Evolutionary conservation across 2,888 invertebrate genomes (phyloP).

Genomic region (Ornithoptera alexandrae): DNA sequence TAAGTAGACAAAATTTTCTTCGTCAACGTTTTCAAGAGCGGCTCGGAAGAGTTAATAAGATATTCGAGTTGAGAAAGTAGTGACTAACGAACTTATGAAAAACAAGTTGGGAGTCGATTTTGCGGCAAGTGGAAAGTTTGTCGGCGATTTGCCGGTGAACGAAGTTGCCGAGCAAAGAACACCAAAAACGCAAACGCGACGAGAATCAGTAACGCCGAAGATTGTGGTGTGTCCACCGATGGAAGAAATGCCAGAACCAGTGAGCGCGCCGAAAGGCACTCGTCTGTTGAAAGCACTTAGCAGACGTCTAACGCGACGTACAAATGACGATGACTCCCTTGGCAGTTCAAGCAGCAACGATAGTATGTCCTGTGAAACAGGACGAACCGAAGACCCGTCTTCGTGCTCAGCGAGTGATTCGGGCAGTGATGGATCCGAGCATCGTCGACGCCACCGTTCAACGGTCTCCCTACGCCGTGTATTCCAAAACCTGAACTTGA

Average conservation of each 20-base stretch:
- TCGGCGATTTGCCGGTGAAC: constrained; percentile 57
- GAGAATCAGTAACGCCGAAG: constrained; percentile 65
- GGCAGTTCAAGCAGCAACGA: constrained; percentile 74
- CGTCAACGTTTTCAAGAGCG: constrained; percentile 32
- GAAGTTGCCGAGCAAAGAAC: constrained; percentile 49
- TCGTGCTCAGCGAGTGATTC: constrained; percentile 82
- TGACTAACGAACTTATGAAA: constrained; percentile 61
- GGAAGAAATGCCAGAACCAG: constrained; percentile 78
- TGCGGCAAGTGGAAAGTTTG: constrained; percentile 59
- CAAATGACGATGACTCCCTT: constrained; percentile 64
- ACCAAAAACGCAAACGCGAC: constrained; percentile 48
- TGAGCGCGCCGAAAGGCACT: constrained; percentile 79
- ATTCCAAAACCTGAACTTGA: constrained; percentile 84
- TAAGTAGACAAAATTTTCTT: constrained; percentile 43
- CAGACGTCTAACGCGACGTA: constrained; percentile 80
- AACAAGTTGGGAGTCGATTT: constrained; percentile 60
- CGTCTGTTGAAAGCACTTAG: constrained; percentile 84
- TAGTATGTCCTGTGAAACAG: constrained; percentile 64
- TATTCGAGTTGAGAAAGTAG: constrained; percentile 41
- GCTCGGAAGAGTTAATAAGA: constrained; percentile 36
- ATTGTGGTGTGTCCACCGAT: constrained; percentile 74
- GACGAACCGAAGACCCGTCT: constrained; percentile 63
- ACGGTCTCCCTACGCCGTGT: constrained; percentile 85
- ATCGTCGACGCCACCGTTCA: constrained; percentile 72
- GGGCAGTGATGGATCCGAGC: constrained; percentile 81